phyloP scores from a whole-genome alignment of 2,888 invertebrate species.

The Troglohyphantes excavatus region DNA sequence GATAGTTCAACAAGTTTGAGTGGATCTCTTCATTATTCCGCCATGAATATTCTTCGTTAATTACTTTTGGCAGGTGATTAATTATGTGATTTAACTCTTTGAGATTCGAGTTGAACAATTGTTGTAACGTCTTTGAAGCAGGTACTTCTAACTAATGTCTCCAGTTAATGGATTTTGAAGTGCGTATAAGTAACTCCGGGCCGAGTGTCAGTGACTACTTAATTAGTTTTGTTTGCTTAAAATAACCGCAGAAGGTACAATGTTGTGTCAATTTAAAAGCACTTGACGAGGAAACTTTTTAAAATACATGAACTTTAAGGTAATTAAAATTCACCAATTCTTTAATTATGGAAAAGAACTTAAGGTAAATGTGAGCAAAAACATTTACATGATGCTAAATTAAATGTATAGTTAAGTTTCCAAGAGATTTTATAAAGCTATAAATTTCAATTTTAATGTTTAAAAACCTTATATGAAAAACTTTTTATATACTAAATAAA shows the following conservation, averaged over 20 bases:
- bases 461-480: too few species aligned
- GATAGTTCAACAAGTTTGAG: background rate
- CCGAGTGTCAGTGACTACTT: background rate
- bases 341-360: too few species aligned
- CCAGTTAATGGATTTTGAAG: slow-evolving; percentile 17
- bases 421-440: too few species aligned
- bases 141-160: slow-evolving; percentile 29
- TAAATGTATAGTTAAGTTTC: too few species aligned
- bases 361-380: too few species aligned
- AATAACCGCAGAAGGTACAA: background rate
- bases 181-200: background rate
- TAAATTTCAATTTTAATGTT: too few species aligned
- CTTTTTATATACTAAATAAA: too few species aligned
- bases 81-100: slow-evolving; percentile 39
- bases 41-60: slow-evolving; percentile 9
- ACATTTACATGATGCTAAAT: too few species aligned
- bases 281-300: background rate
- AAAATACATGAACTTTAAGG: background rate
- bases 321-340: too few species aligned
- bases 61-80: slow-evolving; percentile 38
- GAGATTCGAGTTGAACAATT: background rate
- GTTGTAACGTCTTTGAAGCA: slow-evolving; percentile 5
- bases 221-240: slow-evolving; percentile 13
- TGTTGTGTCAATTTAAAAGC: background rate
- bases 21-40: background rate